Conservation (phyloP, 2,797 vertebrate genomes). For the Dendrocincla tyrannina region DNA sequence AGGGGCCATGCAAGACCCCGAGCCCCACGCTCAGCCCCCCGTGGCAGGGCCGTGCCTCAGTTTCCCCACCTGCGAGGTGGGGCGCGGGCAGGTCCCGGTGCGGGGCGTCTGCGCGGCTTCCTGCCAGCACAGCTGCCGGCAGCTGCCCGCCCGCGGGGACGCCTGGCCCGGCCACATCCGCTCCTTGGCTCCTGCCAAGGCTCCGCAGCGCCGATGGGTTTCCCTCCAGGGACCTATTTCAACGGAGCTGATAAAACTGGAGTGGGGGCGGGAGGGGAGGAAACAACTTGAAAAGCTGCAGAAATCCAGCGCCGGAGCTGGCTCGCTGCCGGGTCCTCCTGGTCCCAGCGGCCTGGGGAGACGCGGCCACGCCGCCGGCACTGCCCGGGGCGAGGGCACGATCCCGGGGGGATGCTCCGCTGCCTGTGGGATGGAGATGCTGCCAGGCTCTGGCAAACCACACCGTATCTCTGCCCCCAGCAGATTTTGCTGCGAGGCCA, state of each 20-base stretch:
- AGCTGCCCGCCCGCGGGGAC: constrained; percentile 25
- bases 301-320: neutral
- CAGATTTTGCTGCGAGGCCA: neutral
- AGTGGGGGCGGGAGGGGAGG: neutral
- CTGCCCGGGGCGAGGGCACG: fast-evolving
- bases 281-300: constrained; percentile 1
- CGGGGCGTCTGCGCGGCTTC: neutral
- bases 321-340: neutral
- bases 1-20: fast-evolving
- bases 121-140: constrained; percentile 47
- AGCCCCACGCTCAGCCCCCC: neutral
- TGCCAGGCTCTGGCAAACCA: neutral
- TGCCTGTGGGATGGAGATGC: neutral
- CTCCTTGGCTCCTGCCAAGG: constrained; percentile 39
- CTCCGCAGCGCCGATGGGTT: constrained; percentile 19
- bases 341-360: neutral
- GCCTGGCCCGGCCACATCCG: constrained; percentile 28
- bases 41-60: neutral
- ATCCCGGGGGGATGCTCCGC: neutral
- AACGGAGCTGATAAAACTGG: constrained; percentile 17
- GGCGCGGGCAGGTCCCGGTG: neutral
- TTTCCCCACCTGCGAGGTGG: constrained; percentile 10
- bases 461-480: neutral
- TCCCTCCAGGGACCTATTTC: constrained; percentile 49
- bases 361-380: fast-evolving